These are phyloP conservation scores for Drosophila subpulchrella DNA, from an alignment of 1,140 invertebrate genomes.

Conservation along the genomic window DNA sequence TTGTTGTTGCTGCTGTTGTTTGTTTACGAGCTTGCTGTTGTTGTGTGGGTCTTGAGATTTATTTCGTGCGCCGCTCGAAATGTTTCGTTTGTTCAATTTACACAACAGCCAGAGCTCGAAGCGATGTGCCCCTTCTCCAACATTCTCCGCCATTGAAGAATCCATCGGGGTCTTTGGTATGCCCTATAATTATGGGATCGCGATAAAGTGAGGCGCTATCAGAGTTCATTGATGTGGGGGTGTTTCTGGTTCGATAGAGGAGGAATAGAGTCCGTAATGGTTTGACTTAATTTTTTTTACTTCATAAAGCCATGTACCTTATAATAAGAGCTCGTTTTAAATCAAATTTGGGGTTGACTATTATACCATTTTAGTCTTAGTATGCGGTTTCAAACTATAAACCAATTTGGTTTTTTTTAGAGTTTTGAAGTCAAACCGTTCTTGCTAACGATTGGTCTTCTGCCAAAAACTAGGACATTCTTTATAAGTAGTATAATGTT, in stretches of 20 bases:
- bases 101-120: slow-evolving; percentile 23
- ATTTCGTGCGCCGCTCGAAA: slow-evolving; percentile 56
- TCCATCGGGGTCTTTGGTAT: background rate
- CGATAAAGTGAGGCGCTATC: slow-evolving; percentile 7
- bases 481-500: background rate
- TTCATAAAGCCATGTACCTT: too few relatives aligned
- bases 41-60: slow-evolving; percentile 60
- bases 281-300: too few relatives aligned
- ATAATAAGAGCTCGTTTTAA: too few relatives aligned
- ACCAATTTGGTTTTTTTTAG: too few relatives aligned
- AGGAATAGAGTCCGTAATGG: too few relatives aligned
- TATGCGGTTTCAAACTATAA: too few relatives aligned
- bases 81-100: slow-evolving; percentile 58
- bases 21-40: slow-evolving; percentile 14
- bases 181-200: background rate
- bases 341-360: too few relatives aligned
- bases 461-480: too few relatives aligned
- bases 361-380: too few relatives aligned
- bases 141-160: slow-evolving; percentile 10
- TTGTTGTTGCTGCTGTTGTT: slow-evolving; percentile 25
- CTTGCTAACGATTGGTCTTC: too few relatives aligned
- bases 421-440: too few relatives aligned
- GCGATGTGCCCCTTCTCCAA: slow-evolving; percentile 3
- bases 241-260: too few relatives aligned
- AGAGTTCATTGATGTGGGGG: slow-evolving; percentile 8